Evolutionary conservation across 2,797 vertebrate genomes (phyloP), one percentile per base, ranked within the genome.

Genomic region (Macropodus opercularis): DNA sequence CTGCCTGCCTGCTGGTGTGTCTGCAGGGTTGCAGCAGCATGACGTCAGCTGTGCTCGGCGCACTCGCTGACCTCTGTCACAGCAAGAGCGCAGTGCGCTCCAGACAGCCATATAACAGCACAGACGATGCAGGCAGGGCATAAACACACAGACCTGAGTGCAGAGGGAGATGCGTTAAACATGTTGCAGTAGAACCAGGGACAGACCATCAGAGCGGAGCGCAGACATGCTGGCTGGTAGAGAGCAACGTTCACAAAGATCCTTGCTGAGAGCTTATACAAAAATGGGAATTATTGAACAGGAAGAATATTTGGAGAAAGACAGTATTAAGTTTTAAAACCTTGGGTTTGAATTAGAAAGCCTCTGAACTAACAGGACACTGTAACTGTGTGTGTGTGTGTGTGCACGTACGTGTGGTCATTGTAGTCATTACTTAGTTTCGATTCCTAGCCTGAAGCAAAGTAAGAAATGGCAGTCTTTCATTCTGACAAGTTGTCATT

Each of bases 401-500:
- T 15, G 36, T 23, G 41, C 41, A 52, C 41, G 47, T 43, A 17
- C 48, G 31, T 75, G 72, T 26, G 50, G 75, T 79, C 67, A 78
- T 58, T 63, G 60, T 55, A 84, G 77, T 75, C 64, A 84, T 84
- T 81, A 85, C 79, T 69, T 68, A 50, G 74, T 85, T 84, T 85
- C 77, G 32, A 69, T 86, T 81, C 46, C 58, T 77, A 31, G 71
- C 84, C 85, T 67, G 44, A 15, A 89, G 90, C 87, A 72, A 89
- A 87, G 81, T 80, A 71, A 77, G 70, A 87, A 84, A 87, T 64
- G 76, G 77, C 82, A 85, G 75, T 86, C 83, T 89, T 90, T 85
- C 73, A 79, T 88, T 88, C 86, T 89, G 89, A 91, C 90, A 92
- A 89, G 76, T 87, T 92, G 89, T 91, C 89, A 91, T 89, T 91